phyloP scores from a whole-genome alignment of 1,140 invertebrate genomes.

The Drosophila mayri region DNA sequence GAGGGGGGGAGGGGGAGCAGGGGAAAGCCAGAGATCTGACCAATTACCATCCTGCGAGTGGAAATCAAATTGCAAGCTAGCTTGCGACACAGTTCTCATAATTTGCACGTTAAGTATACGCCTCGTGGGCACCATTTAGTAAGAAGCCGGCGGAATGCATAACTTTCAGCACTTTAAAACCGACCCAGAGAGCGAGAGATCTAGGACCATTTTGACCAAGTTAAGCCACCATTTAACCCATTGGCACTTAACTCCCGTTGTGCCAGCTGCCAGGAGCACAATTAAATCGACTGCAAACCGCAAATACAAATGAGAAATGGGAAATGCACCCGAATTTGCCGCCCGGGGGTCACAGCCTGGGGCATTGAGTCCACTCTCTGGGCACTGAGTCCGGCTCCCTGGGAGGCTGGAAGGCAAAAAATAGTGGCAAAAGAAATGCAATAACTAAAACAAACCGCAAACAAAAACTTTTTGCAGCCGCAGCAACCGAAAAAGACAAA shows the following conservation, averaged over 20 bases:
- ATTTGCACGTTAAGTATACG: conserved; percentile 12
- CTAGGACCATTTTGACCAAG: conserved; percentile 4
- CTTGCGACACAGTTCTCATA: neutral
- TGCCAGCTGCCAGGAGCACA: conserved; percentile 29
- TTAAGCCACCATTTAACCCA: conserved; percentile 1
- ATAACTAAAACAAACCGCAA: conserved; percentile 65
- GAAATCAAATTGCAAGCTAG: neutral
- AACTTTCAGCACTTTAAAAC: neutral
- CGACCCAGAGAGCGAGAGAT: neutral
- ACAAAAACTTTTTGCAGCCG: conserved; percentile 46
- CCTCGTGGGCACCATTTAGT: neutral
- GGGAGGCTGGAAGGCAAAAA: conserved; percentile 21
- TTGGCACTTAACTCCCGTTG: neutral
- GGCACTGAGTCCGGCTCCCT: conserved; percentile 1
- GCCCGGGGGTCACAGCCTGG: conserved; percentile 2
- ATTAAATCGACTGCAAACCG: conserved; percentile 68
- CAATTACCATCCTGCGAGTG: neutral
- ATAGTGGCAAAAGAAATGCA: conserved; percentile 51
- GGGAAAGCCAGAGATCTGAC: too few species aligned
- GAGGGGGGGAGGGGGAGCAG: too few species aligned
- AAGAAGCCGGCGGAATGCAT: too few species aligned
- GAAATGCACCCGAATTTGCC: conserved; percentile 46
- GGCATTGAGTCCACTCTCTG: neutral
- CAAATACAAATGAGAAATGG: conserved; percentile 66
- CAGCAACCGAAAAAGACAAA: conserved; percentile 13